phyloP scores from a whole-genome alignment of 1,140 invertebrate genomes.

The Amyelois transitella region DNA sequence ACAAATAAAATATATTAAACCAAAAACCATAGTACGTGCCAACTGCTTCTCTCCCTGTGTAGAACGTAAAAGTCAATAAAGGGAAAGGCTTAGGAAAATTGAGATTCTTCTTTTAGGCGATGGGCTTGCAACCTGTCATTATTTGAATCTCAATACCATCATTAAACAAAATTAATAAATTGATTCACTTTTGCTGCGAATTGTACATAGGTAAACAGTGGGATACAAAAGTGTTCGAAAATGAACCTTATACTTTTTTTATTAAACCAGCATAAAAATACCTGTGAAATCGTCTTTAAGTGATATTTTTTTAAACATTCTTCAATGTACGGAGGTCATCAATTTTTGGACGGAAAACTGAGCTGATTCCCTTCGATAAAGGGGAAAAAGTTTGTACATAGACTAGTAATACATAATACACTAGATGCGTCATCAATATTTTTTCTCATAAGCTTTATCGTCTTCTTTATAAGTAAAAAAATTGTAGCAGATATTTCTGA shows the following conservation, averaged over 20 bases:
- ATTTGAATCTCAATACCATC: too few species aligned
- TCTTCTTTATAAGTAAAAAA: too few species aligned
- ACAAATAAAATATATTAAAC: too few species aligned
- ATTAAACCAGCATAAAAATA: not conserved
- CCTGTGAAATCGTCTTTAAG: not conserved
- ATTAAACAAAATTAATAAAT: too few species aligned
- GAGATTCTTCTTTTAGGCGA: too few species aligned
- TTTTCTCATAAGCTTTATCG: too few species aligned
- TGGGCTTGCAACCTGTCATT: too few species aligned
- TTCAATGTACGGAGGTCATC: not conserved
- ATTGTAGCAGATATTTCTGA: too few species aligned
- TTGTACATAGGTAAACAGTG: not conserved
- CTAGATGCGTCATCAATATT: not conserved
- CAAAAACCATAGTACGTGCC: too few species aligned
- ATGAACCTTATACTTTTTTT: not conserved
- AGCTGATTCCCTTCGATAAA: not conserved
- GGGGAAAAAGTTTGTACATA: not conserved
- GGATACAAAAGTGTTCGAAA: not conserved
- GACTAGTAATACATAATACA: not conserved
- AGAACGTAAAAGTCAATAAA: too few species aligned
- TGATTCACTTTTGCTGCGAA: not conserved
- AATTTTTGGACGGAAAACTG: not conserved
- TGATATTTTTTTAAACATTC: not conserved
- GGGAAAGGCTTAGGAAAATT: too few species aligned
- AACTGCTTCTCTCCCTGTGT: too few species aligned